Conservation (phyloP, 2,797 vertebrate genomes). For the Chromis chromis region DNA sequence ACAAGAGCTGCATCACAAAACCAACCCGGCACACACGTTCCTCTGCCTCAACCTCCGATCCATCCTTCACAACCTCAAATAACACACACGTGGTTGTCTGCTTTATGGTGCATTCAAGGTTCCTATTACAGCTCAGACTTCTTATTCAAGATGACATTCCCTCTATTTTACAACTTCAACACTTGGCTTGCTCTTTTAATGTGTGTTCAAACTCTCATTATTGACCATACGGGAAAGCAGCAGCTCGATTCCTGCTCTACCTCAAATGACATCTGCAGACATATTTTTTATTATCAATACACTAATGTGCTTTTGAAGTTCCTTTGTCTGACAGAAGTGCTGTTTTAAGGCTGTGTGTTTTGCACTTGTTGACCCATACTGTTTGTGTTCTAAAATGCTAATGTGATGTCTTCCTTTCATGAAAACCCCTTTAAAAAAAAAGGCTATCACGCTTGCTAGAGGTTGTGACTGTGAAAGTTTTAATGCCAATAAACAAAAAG, state of each 20-base stretch:
- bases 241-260: conserved; percentile 67
- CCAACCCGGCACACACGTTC: conserved; percentile 84
- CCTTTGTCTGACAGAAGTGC: conserved; percentile 33
- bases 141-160: neutral
- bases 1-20: conserved; percentile 86
- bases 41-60: conserved; percentile 90
- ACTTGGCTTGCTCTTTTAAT: conserved; percentile 4
- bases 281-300: conserved; percentile 33
- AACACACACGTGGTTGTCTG: conserved; percentile 15
- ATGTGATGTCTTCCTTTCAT: conserved; percentile 46
- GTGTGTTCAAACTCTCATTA: conserved; percentile 9
- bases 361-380: conserved; percentile 13
- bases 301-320: conserved; percentile 25
- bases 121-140: neutral
- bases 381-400: conserved; percentile 29
- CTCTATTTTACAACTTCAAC: conserved; percentile 7
- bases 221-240: neutral
- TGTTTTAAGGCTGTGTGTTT: conserved; percentile 28
- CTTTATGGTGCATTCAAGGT: neutral
- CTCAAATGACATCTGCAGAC: conserved; percentile 71
- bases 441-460: conserved; percentile 40
- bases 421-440: conserved; percentile 15
- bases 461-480: conserved; percentile 50
- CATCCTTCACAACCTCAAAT: conserved; percentile 79
- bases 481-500: conserved; percentile 67